phyloP scores from a whole-genome alignment of 2,113 vertebrate genomes.

The Engraulis encrasicolus region DNA sequence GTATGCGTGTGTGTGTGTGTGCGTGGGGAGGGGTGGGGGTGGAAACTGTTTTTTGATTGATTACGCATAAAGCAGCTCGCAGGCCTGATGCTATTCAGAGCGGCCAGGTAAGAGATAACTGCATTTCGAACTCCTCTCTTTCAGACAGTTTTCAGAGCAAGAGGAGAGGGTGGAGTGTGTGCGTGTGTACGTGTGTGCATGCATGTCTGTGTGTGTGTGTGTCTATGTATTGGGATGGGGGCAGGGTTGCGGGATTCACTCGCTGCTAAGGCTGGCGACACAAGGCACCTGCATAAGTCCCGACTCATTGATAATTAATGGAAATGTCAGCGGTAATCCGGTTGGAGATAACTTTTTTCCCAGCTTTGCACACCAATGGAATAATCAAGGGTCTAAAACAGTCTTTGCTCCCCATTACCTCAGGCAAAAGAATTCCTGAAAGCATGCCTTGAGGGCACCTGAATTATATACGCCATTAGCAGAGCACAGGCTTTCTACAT shows the following conservation, averaged over 20 bases:
- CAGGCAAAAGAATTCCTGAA: conserved; percentile 98
- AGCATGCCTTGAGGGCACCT: conserved; percentile 98
- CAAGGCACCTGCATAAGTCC: conserved; percentile 81
- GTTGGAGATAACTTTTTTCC: conserved; percentile 94
- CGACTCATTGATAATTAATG: conserved; percentile 99
- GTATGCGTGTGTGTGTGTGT: no score
- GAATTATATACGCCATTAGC: conserved; percentile 99
- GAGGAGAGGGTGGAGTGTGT: not conserved
- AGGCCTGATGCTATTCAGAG: conserved; percentile 63
- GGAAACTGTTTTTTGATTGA: conserved; percentile 85
- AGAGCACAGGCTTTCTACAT: conserved; percentile 89
- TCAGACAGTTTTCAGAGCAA: not conserved
- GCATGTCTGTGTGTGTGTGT: conserved; percentile 33
- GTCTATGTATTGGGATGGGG: conserved; percentile 44
- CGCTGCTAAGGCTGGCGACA: conserved; percentile 69
- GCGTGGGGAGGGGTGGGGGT: conserved; percentile 71
- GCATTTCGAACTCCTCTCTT: conserved; percentile 67
- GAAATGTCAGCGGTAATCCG: conserved; percentile 97
- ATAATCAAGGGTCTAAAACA: conserved; percentile 99
- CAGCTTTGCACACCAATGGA: conserved; percentile 97
- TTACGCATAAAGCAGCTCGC: conserved; percentile 86
- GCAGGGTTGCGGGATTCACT: no score
- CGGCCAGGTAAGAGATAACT: conserved; percentile 69
- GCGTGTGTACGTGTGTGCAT: not conserved
- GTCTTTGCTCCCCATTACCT: conserved; percentile 98